A percentile compares a stretch with the other conserved stretches of the same genome.
Conservation (phyloP, 2,888 invertebrate species). For the Parascotia fuliginaria region DNA sequence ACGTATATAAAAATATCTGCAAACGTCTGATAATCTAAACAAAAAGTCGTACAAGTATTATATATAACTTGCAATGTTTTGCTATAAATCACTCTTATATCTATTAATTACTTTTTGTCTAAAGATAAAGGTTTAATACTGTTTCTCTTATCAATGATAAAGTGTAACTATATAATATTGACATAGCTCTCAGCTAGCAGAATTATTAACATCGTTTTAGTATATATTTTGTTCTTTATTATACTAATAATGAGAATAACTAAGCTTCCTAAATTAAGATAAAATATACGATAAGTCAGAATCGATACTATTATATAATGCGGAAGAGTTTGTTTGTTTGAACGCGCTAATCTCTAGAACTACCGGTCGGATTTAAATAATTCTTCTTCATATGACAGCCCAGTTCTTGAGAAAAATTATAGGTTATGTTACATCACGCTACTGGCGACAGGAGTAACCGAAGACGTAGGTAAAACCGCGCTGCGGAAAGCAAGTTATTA, state of each 20-base stretch:
- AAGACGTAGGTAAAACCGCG: no score
- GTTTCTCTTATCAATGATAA: conserved; percentile 52
- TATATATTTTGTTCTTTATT: conserved; percentile 9
- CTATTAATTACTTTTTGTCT: conserved; percentile 39
- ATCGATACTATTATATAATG: not conserved
- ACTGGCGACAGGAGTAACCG: no score
- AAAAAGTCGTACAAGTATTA: not conserved
- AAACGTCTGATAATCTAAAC: no score
- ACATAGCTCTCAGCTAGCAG: conserved; percentile 38
- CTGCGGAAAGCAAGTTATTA: no score
- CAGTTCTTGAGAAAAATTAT: no score
- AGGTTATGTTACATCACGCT: no score
- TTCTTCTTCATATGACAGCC: no score
- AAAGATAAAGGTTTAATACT: conserved; percentile 34
- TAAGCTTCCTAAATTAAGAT: conserved; percentile 5
- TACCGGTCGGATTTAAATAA: no score
- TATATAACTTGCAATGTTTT: conserved; percentile 12
- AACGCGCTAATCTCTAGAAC: no score
- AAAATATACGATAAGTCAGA: not conserved
- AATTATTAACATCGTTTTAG: conserved; percentile 43
- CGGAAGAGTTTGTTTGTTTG: no score
- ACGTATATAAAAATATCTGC: no score
- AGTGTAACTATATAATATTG: conserved; percentile 42
- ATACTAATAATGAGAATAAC: not conserved
- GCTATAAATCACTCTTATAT: conserved; percentile 40